Conservation (phyloP, 2,797 vertebrate genomes). For the Eulemur mongoz region DNA sequence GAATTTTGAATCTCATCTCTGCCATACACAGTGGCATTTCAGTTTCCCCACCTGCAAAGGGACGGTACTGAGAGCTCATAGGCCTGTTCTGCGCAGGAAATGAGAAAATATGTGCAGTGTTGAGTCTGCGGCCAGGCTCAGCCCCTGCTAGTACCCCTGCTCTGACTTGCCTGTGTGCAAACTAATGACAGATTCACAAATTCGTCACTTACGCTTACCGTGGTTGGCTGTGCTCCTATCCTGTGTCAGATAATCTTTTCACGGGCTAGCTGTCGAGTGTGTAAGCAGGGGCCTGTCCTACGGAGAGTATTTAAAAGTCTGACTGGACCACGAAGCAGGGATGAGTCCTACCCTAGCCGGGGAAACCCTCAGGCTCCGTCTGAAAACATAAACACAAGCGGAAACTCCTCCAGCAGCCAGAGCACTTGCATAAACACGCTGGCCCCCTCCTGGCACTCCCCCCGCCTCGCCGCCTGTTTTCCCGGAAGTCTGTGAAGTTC, state of each 20-base stretch:
- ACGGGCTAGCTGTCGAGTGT: neutral
- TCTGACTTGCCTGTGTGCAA: neutral
- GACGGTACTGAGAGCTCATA: fast-evolving
- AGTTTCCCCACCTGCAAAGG: neutral
- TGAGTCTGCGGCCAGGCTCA: fast-evolving
- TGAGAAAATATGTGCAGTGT: fast-evolving
- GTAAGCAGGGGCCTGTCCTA: neutral
- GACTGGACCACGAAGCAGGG: neutral
- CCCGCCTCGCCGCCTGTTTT: neutral
- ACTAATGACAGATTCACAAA: fast-evolving
- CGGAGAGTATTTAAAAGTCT: neutral
- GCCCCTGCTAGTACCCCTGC: too few relatives aligned
- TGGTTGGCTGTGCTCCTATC: fast-evolving
- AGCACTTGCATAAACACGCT: neutral
- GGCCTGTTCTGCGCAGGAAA: neutral
- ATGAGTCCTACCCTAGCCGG: too few relatives aligned
- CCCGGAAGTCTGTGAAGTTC: neutral
- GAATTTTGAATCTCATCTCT: neutral
- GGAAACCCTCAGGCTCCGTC: fast-evolving
- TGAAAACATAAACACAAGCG: neutral
- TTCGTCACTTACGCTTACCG: fast-evolving
- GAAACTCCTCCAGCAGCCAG: neutral
- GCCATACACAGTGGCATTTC: fast-evolving
- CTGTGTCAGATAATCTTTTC: too few relatives aligned
- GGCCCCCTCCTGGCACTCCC: fast-evolving